Conservation (phyloP, 2,888 invertebrate species). For the Ichneumoninae sp. region DNA sequence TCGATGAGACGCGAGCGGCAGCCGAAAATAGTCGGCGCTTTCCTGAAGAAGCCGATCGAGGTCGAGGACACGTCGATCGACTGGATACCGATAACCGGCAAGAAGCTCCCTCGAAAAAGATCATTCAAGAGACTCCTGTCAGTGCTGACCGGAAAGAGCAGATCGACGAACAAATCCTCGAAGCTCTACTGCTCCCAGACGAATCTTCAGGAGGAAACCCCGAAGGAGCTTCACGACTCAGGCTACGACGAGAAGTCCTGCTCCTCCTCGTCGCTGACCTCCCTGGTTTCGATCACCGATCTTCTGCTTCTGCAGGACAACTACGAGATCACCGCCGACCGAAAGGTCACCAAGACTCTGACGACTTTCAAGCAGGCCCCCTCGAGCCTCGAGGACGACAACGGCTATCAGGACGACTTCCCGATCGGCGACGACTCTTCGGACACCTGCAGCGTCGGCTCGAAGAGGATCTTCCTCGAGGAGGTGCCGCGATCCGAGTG, state of each 20-base stretch:
- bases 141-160: conserved; percentile 67
- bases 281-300: conserved; percentile 69
- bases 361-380: not conserved
- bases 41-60: conserved; percentile 75
- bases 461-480: conserved; percentile 67
- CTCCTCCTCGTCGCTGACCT: conserved; percentile 70
- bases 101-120: conserved; percentile 74
- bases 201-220: conserved; percentile 67
- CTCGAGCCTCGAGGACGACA: not conserved
- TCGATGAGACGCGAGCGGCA: conserved; percentile 60
- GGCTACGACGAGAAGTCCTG: conserved; percentile 75
- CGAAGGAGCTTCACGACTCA: conserved; percentile 71
- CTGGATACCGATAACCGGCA: conserved; percentile 76
- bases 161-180: conserved; percentile 35
- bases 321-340: conserved; percentile 10
- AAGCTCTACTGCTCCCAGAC: conserved; percentile 67
- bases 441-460: conserved; percentile 46
- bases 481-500: conserved; percentile 73
- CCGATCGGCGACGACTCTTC: conserved; percentile 41
- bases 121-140: conserved; percentile 75
- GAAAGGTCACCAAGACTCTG: conserved; percentile 52
- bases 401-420: conserved; percentile 20
- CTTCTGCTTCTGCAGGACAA: conserved; percentile 47
- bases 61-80: conserved; percentile 74
- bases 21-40: conserved; percentile 75